Conservation (phyloP, 2,888 invertebrate genomes). For the Monoplex corrugatus region DNA sequence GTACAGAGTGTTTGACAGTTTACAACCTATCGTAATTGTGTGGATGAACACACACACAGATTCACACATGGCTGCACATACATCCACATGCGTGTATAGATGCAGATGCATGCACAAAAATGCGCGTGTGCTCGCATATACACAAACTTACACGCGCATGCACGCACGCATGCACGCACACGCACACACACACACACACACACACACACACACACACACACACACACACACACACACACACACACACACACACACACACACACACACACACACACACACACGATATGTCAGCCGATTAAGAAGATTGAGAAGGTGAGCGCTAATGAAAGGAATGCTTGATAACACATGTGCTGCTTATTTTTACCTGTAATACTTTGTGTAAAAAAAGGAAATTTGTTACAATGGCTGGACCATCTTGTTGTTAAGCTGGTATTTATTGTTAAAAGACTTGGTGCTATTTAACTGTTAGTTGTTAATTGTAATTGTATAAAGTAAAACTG, state of each 20-base stretch:
- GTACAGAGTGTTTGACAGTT: too few species aligned
- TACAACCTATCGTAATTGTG: background rate
- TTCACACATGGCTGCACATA: background rate
- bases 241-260: slow-evolving; percentile 15
- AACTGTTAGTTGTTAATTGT: too few species aligned
- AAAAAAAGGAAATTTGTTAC: too few species aligned
- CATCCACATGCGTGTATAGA: background rate
- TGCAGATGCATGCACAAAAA: background rate
- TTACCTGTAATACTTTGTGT: too few species aligned
- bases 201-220: background rate
- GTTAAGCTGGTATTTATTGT: too few species aligned
- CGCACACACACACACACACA: background rate
- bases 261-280: background rate
- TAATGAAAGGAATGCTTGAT: too few species aligned
- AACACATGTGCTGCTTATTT: too few species aligned
- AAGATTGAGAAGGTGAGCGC: too few species aligned
- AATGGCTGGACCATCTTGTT: too few species aligned
- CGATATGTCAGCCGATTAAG: too few species aligned
- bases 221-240: background rate
- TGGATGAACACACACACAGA: slow-evolving; percentile 25
- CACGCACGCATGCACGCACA: background rate
- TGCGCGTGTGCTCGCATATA: background rate
- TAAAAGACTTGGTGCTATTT: too few species aligned
- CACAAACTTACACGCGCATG: background rate
- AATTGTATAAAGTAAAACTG: too few species aligned